phyloP scores from a whole-genome alignment of 2,113 vertebrate species.

The Ptyas mucosa region DNA sequence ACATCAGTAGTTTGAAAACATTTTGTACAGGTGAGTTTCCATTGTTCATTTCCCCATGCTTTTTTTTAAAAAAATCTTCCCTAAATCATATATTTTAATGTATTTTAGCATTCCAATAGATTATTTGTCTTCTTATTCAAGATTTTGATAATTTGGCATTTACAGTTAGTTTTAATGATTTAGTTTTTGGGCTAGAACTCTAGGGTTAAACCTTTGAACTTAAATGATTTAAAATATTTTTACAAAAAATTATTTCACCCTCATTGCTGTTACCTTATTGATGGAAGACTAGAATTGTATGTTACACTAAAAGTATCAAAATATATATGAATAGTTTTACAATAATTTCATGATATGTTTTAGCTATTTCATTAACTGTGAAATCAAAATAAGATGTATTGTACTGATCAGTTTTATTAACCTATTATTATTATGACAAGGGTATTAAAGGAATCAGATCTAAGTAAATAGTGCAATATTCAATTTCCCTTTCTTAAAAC shows the following conservation, averaged over 20 bases:
- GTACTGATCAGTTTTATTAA: conserved; percentile 4
- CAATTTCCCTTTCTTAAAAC: background rate
- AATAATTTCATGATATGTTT: background rate
- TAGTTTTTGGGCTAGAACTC: background rate
- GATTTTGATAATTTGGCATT: background rate
- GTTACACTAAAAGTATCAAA: background rate
- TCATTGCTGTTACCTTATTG: background rate
- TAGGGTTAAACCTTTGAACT: background rate
- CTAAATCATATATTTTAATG: background rate
- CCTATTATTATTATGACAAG: background rate
- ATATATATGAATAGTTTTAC: rapidly evolving
- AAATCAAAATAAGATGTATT: background rate
- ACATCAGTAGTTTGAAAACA: background rate
- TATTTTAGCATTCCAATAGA: background rate
- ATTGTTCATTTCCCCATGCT: background rate
- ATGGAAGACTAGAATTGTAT: background rate
- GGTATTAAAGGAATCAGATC: conserved; percentile 1
- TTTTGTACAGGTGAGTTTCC: background rate
- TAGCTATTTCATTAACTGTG: background rate
- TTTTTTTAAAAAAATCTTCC: background rate
- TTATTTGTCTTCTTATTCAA: background rate
- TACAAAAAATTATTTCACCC: background rate
- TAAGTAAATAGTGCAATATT: background rate
- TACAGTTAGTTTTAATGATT: background rate
- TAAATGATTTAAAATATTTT: background rate